Base-by-base conservation (phyloP, 1,140 invertebrate species). In the Drosophila yakuba region DNA sequence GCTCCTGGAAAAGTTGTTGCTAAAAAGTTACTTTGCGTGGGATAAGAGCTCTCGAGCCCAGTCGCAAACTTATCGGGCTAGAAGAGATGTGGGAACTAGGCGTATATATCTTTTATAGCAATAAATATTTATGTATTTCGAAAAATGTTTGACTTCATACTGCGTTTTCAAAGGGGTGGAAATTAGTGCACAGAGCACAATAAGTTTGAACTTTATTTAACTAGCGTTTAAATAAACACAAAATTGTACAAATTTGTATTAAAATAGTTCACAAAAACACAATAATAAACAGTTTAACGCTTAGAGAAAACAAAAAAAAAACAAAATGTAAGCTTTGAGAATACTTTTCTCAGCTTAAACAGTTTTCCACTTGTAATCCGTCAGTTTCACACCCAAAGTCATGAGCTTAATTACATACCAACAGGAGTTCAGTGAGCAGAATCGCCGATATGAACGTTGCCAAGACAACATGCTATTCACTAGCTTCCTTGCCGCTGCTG, bases 361-460 rank as follows among this genome's bases (percentile, higher is more conserved):
- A 11, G 12, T 4, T 47, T 38, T 14, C 6, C 14, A 25, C 11
- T n/a, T 3, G 6, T 28, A 44, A 50, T 20, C 64, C n/a, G 60
- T 66, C 60, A 66, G 32, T n/a, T 66, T 68, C 77, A 73, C 74
- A 78, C 60, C 78, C 54, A 57, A 75, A 58, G 52, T 71, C 74
- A 81, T 67, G 64, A 88, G 74, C 74, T 78, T 85, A 82, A 85
- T 88, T 75, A 86, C 73, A 71, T 72, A 88, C 47, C 74, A 68
- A 47, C 36, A 55, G 48, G 64, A 28, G 59, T 64, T 86, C 35
- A 44, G 47, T 48, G 61, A 72, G 32, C 78, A 52, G 57, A 62
- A 73, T 76, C 66, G 60, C 39, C 4, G 48, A 14, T 12, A 15
- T 36, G 39, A 50, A 47, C 67, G 80, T 73, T 84, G 67, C 63